Base-by-base conservation (phyloP, 2,888 invertebrate genomes). In the Aelia acuminata region DNA sequence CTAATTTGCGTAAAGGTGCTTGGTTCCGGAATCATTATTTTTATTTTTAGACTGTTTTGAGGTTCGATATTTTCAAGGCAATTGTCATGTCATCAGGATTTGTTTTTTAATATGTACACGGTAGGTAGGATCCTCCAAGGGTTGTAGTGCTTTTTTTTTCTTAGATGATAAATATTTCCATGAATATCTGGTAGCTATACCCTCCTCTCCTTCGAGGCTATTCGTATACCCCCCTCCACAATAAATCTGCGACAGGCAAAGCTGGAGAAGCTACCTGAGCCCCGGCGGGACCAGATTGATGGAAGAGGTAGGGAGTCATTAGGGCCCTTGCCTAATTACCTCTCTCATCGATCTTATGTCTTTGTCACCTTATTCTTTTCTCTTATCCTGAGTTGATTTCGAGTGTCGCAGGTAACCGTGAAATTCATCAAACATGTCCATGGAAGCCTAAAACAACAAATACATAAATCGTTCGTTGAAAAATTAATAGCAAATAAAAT, bases 341-440 rank as follows among this genome's bases (percentile, higher is more conserved):
- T 70, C 63, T 70, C 0, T 20, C 63, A 70, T 70, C 63, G 63
- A 70, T 70, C 63, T 70, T 70, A 31, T 70, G 63, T 35, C 63
- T 70, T 70, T 70, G 63, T 70, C 63, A 70, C 20, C 31, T 13
- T 26, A 70, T 15, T 35, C 63, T 11, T 70, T 70, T 35, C 63
- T 35, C 57, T 31, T 7, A 70, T 35, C 18, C 31, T 31, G 0
- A 35, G 31, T 31, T 57, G 11, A 26, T 57, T 57, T 57, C 13
- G 26, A 26, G 8, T n/a, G 10, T 1, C 15, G 26, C 13, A 13
- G 26, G 26, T 18, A 70, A 70, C 63, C 15, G 10, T 26, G n/a
- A 8, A 57, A 57, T 26, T 15, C 1, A 13, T 31, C 5, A 4
- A 3, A 13, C 13, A n/a, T n/a, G n/a, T n/a, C n/a, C n/a, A n/a